Evolutionary conservation across 2,797 vertebrate species (phyloP), one percentile per base, ranked within the genome.

Genomic region (Poecile montanus): DNA sequence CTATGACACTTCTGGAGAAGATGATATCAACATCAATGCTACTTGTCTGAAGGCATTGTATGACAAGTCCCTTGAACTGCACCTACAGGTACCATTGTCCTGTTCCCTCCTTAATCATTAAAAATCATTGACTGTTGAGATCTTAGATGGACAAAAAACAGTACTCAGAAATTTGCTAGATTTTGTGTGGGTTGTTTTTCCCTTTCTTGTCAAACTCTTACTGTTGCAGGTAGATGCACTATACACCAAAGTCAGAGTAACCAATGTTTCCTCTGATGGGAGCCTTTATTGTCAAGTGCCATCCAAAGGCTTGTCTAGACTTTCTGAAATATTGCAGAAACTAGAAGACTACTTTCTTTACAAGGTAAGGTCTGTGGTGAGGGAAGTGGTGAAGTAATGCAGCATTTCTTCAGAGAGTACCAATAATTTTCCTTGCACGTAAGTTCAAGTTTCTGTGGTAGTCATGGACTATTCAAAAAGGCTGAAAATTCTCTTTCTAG

Each of bases 1-100:
- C 23, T 99, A 99, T 22, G 99, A 99, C 92, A 99, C 99, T 7
- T 99, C 99, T 1, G 98, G 98, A 88, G 98, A 99, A 42, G 98
- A 99, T 0, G 99, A 99, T 66, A 57, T 99, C 91, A 99, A 99
- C 94, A 98, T 99, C 67, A 99, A 99, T 87, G 96, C 98, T 30
- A 74, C 92, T 50, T 99, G 99, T 95, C 93, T 99, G 88, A 99
- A 98, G 94, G 97, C 98, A 17, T 89, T 99, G 57, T 98, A 97
- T 93, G 99, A 99, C 95, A 97, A 95, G 82, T 98, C 98, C 15
- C 98, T 99, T 97, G 98, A 98, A 94, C 97, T 98, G 89, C 98
- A 98, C 75, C 97, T 99, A 58, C 98, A 98, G 98, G 99, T 99
- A 97, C 74, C 29, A 5, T 60, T 47, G 56, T 80, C 67, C 65